Conservation (phyloP, 2,113 vertebrate species). For the Rallus limicola region DNA sequence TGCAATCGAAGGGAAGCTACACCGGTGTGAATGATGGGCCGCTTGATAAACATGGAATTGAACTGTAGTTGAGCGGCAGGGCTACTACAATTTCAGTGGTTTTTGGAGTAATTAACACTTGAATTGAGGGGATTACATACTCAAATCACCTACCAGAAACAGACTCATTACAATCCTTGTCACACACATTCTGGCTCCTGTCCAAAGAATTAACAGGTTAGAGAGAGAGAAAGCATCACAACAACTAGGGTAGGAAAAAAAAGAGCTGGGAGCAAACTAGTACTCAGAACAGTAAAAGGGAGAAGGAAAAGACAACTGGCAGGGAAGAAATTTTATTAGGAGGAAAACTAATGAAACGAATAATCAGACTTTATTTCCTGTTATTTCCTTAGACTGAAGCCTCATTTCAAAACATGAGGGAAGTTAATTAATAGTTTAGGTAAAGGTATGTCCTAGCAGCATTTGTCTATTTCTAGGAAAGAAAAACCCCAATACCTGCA, state of each 20-base stretch:
- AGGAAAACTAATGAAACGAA: neutral
- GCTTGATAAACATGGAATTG: neutral
- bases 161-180: neutral
- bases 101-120: neutral
- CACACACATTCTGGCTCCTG: neutral
- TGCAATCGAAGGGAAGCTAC: neutral
- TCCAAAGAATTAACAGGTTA: neutral
- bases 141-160: neutral
- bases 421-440: neutral
- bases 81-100: neutral
- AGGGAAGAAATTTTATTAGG: neutral
- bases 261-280: neutral
- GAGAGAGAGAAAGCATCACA: neutral
- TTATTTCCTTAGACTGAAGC: neutral
- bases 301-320: neutral
- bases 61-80: neutral
- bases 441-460: neutral
- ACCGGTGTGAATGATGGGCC: neutral
- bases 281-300: neutral
- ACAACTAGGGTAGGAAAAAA: neutral
- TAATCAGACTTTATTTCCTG: neutral
- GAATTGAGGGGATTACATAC: neutral
- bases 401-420: neutral
- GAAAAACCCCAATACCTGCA: neutral
- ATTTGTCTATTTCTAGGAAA: neutral